Evolutionary conservation across 2,113 vertebrate genomes (phyloP).

Genomic region (Ailuropoda melanoleuca): DNA sequence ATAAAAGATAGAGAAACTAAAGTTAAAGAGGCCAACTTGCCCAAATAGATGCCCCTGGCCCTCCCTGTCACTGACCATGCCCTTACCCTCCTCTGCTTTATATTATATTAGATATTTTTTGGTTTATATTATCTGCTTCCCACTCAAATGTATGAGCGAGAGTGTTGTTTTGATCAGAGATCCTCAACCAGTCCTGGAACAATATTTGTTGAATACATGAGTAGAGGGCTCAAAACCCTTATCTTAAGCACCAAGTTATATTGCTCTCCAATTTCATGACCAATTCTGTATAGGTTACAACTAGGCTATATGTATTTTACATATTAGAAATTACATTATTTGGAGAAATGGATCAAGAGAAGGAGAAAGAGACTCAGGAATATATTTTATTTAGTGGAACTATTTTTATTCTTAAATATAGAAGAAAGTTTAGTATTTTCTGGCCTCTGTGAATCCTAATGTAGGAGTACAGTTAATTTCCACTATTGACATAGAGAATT

Average conservation of each 20-base stretch:
- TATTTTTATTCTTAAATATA: conserved; percentile 28
- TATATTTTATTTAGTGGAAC: conserved; percentile 3
- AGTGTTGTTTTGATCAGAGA: neutral
- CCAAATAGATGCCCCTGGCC: neutral
- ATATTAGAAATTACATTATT: neutral
- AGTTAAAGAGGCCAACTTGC: neutral
- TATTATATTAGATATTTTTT: neutral
- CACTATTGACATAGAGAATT: conserved; percentile 56
- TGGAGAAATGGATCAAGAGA: conserved; percentile 8
- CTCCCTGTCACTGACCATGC: neutral
- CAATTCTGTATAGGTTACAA: neutral
- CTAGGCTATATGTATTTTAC: neutral
- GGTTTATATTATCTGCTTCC: neutral
- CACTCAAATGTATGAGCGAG: neutral
- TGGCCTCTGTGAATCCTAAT: conserved; percentile 53
- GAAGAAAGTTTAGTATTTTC: conserved; percentile 58
- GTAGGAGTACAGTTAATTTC: conserved; percentile 59
- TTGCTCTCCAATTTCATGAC: neutral
- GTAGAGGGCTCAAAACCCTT: neutral
- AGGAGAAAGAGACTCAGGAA: conserved; percentile 20
- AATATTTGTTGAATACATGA: neutral
- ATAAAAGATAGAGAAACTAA: neutral
- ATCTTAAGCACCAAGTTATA: neutral
- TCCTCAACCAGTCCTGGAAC: neutral
- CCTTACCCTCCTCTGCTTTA: neutral